Conservation (phyloP, 2,113 vertebrate genomes). For the Capreolus pygargus region DNA sequence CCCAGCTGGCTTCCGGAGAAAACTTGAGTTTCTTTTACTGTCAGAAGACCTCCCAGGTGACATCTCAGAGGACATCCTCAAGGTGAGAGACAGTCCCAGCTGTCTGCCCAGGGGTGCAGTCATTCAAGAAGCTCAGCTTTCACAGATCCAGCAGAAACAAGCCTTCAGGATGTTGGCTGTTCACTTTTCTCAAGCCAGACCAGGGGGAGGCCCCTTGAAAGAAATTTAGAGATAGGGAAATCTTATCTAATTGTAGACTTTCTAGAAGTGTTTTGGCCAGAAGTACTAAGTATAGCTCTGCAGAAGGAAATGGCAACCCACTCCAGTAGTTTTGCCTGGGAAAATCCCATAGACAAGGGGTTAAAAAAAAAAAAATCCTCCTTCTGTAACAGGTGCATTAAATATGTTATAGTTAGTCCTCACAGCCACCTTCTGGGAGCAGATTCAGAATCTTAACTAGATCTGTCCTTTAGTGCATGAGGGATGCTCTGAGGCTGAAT, state of each 20-base stretch:
- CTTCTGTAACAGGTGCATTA: not conserved
- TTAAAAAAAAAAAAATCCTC: not conserved
- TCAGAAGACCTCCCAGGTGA: conserved; percentile 89
- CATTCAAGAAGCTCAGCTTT: not conserved
- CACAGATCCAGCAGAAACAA: not conserved
- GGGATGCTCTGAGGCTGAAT: not conserved
- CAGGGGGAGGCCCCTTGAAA: not conserved
- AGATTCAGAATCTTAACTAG: conserved; percentile 4
- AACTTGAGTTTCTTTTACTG: conserved; percentile 92
- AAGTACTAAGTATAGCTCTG: not conserved
- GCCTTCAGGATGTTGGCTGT: not conserved
- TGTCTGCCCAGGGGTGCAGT: not conserved
- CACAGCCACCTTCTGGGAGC: not conserved
- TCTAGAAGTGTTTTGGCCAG: not conserved
- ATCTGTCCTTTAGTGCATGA: not conserved
- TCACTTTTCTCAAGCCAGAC: not conserved
- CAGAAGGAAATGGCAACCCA: not conserved
- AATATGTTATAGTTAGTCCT: not conserved
- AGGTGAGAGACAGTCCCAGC: conserved; percentile 77
- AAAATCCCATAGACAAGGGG: not conserved
- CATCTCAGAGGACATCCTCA: conserved; percentile 83
- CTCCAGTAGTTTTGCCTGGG: not conserved
- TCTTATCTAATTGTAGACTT: not conserved
- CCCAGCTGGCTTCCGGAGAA: conserved; percentile 79
- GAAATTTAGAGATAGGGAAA: not conserved